A percentile compares a stretch with the other conserved stretches of the same genome.
These are phyloP conservation scores for Stomorhina lunata DNA, from an alignment of 2,888 invertebrate species.

Conservation along the genomic window DNA sequence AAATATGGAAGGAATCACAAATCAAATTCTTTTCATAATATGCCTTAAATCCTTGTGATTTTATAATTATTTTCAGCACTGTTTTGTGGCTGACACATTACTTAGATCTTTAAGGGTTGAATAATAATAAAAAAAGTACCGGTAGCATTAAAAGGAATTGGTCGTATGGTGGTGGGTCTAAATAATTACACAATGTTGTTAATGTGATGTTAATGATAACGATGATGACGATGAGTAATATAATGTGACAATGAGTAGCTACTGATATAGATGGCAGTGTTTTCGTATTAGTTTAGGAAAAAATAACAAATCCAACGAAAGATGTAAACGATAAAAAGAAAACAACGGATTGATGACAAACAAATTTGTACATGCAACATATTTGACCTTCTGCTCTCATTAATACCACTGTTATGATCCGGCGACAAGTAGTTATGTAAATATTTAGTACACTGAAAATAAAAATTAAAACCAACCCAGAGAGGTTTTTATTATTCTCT, in stretches of 20 bases:
- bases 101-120: constrained; percentile 28
- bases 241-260: constrained; percentile 54
- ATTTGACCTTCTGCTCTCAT: constrained; percentile 61
- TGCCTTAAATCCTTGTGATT: too few relatives aligned
- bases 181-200: constrained; percentile 56
- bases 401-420: constrained; percentile 49
- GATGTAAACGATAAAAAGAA: constrained; percentile 48
- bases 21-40: too few relatives aligned
- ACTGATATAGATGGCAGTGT: constrained; percentile 27
- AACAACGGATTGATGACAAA: constrained; percentile 54
- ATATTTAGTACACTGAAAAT: constrained; percentile 13
- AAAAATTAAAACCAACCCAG: too few relatives aligned
- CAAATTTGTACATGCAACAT: constrained; percentile 55
- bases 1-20: too few relatives aligned
- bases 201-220: constrained; percentile 62
- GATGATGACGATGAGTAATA: constrained; percentile 57
- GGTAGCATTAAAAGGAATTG: constrained; percentile 22
- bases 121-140: constrained; percentile 10
- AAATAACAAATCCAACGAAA: constrained; percentile 46
- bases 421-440: constrained; percentile 36
- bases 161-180: constrained; percentile 37
- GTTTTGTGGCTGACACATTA: background rate
- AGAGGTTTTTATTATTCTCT: too few relatives aligned
- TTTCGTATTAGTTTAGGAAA: constrained; percentile 30
- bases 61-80: constrained; percentile 1